phyloP scores from a whole-genome alignment of 1,140 invertebrate species.

The Octopus bimaculoides region DNA sequence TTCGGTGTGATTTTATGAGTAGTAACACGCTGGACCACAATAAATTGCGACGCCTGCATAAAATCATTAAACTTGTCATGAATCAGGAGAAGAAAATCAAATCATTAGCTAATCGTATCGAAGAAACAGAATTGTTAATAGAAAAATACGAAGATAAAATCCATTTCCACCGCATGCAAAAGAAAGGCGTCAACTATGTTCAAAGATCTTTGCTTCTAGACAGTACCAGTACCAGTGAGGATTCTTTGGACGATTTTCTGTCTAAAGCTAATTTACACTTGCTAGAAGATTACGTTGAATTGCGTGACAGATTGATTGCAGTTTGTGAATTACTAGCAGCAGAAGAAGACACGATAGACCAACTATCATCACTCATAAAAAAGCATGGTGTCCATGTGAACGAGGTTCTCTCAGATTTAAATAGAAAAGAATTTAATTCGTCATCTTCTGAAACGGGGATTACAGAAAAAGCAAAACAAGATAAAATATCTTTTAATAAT shows the following conservation, averaged over 20 bases:
- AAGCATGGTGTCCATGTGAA: neutral
- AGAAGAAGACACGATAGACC: neutral
- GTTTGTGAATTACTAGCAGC: neutral
- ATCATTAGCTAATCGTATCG: constrained; percentile 65
- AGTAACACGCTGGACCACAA: constrained; percentile 17
- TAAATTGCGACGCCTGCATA: constrained; percentile 59
- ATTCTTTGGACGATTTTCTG: neutral
- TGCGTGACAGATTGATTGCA: neutral
- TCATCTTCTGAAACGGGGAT: neutral
- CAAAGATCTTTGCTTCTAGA: constrained; percentile 66
- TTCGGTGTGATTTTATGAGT: constrained; percentile 21
- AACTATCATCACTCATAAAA: neutral
- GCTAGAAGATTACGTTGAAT: neutral
- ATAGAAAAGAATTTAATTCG: neutral
- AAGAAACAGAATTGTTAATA: constrained; percentile 77
- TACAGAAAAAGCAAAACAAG: neutral
- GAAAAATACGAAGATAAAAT: constrained; percentile 73
- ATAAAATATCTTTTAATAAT: neutral
- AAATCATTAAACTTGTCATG: constrained; percentile 73
- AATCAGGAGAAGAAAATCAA: constrained; percentile 80
- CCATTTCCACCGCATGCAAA: constrained; percentile 68
- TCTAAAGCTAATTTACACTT: neutral
- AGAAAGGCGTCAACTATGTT: constrained; percentile 78
- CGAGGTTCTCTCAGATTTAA: neutral
- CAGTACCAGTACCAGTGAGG: neutral